Base-by-base conservation (phyloP, 2,888 invertebrate species). In the Trachelus stipa region DNA sequence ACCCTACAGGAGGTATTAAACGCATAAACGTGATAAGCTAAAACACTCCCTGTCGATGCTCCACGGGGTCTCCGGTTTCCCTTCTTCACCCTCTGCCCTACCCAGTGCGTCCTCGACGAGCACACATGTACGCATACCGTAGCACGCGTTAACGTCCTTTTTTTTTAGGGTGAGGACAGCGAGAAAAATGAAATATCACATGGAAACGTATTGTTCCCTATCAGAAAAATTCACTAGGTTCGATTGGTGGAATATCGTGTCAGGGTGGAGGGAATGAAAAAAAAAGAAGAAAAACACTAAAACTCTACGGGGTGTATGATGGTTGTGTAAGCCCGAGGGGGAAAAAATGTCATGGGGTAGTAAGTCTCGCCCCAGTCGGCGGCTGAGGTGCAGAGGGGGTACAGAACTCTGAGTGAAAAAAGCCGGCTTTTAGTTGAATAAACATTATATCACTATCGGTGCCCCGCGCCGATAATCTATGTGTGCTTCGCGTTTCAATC, bases 11-110 rank as follows among this genome's bases (percentile, higher is more conserved):
- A 85, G 80, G 83, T 84, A 87, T 87, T 88, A 88, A 89, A 87
- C 88, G 87, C 84, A 83, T 83, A 85, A 88, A 88, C 86, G 87
- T 87, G 91, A 91, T 91, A 91, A 91, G 89, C 90, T 88, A 87
- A 89, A 90, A 90, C 90, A 89, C 88, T 89, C 86, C 84, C 81
- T 40, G 77, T 80, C 77, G 69, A 76, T 78, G 80, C 82, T 73
- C 78, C 76, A 76, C 81, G 84, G 86, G 81, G 81, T 79, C 75
- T 74, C 69, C 73, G 35, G 30, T 68, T 40, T 40, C 74, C 71
- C 79, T 74, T 77, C 79, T 74, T 40, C 74, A 71, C 75, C 73
- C 75, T 35, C 35, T 3, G 1, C 35, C 35, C 35, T 12, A 12
- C 35, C 12, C 34, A 6, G 56, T 23, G 23, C 23, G 56, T 56